phyloP scores from a whole-genome alignment of 2,113 vertebrate species.

The Dicrurus megarhynchus region DNA sequence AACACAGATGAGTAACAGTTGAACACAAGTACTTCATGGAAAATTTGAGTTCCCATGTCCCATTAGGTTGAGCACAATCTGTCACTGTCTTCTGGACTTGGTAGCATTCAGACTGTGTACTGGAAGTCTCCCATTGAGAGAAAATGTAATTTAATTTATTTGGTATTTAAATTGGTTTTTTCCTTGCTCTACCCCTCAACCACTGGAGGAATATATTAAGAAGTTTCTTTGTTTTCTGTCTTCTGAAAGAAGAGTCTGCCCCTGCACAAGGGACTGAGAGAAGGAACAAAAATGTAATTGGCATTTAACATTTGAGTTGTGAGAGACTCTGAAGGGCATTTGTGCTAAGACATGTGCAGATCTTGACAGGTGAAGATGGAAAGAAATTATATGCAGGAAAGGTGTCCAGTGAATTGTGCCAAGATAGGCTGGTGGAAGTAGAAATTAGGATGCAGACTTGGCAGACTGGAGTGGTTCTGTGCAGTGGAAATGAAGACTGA shows the following conservation, averaged over 20 bases:
- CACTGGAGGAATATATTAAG: background rate
- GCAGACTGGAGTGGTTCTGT: background rate
- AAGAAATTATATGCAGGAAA: background rate
- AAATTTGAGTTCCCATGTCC: background rate
- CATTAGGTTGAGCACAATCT: background rate
- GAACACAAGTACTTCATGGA: background rate
- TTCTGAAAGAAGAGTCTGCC: background rate
- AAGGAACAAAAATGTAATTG: background rate
- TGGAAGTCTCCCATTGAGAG: background rate
- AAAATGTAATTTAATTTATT: background rate
- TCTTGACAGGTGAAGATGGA: background rate
- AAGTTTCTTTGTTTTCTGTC: background rate
- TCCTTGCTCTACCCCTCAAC: background rate
- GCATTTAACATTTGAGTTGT: background rate
- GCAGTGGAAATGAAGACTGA: background rate
- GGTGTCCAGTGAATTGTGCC: background rate
- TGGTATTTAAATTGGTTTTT: background rate
- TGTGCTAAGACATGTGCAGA: background rate
- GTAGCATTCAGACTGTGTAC: background rate
- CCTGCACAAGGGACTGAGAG: background rate
- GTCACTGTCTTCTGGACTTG: background rate
- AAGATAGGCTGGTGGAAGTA: background rate
- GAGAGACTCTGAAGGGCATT: background rate
- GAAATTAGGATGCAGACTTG: background rate
- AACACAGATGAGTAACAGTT: background rate